These are phyloP conservation scores for Drosophila monieri DNA, from an alignment of 2,888 invertebrate genomes.

Conservation along the genomic window DNA sequence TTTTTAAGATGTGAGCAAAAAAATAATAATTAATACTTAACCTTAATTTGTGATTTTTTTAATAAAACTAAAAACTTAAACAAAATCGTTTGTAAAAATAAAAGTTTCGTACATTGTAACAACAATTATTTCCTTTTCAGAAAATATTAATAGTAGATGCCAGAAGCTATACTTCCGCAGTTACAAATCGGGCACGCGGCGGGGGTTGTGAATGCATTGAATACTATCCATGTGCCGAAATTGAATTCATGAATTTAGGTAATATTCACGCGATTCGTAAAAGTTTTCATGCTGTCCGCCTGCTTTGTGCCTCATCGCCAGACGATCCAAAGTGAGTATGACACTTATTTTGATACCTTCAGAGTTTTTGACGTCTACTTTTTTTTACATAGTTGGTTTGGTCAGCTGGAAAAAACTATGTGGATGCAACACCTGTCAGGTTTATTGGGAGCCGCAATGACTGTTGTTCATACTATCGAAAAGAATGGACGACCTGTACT, in stretches of 20 bases:
- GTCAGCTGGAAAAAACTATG: slow-evolving; percentile 93
- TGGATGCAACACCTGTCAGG: slow-evolving; percentile 96
- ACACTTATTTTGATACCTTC: not conserved
- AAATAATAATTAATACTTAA: too few relatives aligned
- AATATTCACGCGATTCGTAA: slow-evolving; percentile 98
- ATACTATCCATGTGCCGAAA: slow-evolving; percentile 97
- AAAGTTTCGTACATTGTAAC: not conserved
- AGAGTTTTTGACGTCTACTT: not conserved
- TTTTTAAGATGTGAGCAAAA: too few relatives aligned
- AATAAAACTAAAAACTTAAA: too few relatives aligned
- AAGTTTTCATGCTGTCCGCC: slow-evolving; percentile 94
- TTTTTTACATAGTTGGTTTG: slow-evolving; percentile 89
- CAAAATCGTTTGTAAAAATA: too few relatives aligned
- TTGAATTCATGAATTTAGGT: slow-evolving; percentile 98
- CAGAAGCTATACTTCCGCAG: slow-evolving; percentile 97
- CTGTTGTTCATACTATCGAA: slow-evolving; percentile 92
- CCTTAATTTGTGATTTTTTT: too few relatives aligned
- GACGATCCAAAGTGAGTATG: slow-evolving; percentile 90
- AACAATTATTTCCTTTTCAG: slow-evolving; percentile 77
- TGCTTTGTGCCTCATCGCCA: slow-evolving; percentile 90
- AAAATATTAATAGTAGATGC: slow-evolving; percentile 97
- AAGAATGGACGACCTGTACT: slow-evolving; percentile 94
- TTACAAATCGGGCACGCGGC: slow-evolving; percentile 97
- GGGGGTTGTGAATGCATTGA: slow-evolving; percentile 98
- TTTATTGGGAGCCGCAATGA: slow-evolving; percentile 91